Conservation (phyloP, 2,113 vertebrate species). For the Phrynosoma blainvillii region DNA sequence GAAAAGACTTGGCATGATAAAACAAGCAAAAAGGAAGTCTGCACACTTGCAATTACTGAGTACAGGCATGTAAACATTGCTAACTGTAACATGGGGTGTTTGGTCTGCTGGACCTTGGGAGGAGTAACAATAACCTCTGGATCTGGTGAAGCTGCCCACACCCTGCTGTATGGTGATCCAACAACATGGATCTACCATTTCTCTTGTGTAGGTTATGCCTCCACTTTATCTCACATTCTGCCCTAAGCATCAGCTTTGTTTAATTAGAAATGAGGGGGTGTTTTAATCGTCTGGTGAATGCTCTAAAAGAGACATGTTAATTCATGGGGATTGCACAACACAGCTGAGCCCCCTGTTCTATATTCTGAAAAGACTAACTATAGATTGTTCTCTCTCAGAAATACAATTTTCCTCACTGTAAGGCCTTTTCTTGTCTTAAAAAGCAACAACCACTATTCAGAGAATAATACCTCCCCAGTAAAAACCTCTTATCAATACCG, state of each 20-base stretch:
- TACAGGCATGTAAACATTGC: too few species aligned
- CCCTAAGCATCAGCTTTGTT: not conserved
- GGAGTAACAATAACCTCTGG: too few species aligned
- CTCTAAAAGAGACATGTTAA: constrained; percentile 12
- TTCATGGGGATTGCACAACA: not conserved
- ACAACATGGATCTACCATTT: too few species aligned
- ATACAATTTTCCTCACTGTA: not conserved
- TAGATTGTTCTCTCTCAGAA: not conserved
- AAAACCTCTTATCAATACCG: not conserved
- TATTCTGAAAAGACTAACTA: constrained; percentile 4
- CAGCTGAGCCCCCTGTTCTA: constrained; percentile 30
- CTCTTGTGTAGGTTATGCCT: too few species aligned
- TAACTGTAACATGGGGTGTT: too few species aligned
- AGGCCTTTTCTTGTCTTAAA: not conserved
- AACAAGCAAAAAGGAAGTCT: too few species aligned
- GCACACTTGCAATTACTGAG: too few species aligned
- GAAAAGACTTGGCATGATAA: too few species aligned
- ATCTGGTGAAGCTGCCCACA: too few species aligned
- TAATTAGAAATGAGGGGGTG: constrained; percentile 29
- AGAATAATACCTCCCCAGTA: not conserved
- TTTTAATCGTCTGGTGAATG: constrained; percentile 37
- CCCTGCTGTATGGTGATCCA: too few species aligned
- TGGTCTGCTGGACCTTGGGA: too few species aligned
- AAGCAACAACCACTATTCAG: not conserved
- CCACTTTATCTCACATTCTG: not conserved